A percentile compares a stretch with the other conserved stretches of the same genome.
These are phyloP conservation scores for Acanthopagrus latus DNA, from an alignment of 2,797 vertebrate species.

Conservation along the genomic window DNA sequence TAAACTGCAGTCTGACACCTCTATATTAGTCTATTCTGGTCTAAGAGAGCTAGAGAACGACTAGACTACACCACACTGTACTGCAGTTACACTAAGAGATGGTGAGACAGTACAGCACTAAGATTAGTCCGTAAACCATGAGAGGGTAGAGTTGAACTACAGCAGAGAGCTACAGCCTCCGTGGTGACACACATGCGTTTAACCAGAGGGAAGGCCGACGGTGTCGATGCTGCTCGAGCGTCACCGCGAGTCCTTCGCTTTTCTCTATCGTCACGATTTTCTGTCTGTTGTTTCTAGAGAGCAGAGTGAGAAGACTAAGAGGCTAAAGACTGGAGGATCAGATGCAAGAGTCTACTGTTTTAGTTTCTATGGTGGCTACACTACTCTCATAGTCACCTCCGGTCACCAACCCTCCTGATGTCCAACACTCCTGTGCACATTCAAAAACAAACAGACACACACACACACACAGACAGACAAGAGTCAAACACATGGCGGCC, in stretches of 20 bases:
- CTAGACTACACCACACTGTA: conserved; percentile 87
- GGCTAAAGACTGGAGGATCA: conserved; percentile 86
- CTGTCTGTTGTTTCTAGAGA: conserved; percentile 72
- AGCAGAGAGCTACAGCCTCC: conserved; percentile 81
- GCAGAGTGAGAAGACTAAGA: conserved; percentile 85
- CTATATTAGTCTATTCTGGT: conserved; percentile 88
- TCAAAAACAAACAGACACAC: conserved; percentile 87
- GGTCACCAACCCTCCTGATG: conserved; percentile 87
- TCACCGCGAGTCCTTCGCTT: conserved; percentile 55
- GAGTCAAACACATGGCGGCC: conserved; percentile 80
- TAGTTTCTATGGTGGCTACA: conserved; percentile 87
- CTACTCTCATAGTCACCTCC: conserved; percentile 91
- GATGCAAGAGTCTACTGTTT: conserved; percentile 87
- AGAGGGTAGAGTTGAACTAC: conserved; percentile 85
- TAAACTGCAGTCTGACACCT: conserved; percentile 80
- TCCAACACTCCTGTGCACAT: conserved; percentile 89
- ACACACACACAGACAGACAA: conserved; percentile 74
- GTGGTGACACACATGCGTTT: conserved; percentile 81
- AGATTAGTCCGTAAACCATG: conserved; percentile 88
- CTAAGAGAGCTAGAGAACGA: conserved; percentile 86
- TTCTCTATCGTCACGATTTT: conserved; percentile 12
- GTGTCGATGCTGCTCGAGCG: conserved; percentile 33
- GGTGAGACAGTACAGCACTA: conserved; percentile 86
- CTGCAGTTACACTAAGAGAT: conserved; percentile 85
- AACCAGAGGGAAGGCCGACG: conserved; percentile 72